Conservation (phyloP, 1,140 invertebrate species). For the Tyrophagus putrescentiae region DNA sequence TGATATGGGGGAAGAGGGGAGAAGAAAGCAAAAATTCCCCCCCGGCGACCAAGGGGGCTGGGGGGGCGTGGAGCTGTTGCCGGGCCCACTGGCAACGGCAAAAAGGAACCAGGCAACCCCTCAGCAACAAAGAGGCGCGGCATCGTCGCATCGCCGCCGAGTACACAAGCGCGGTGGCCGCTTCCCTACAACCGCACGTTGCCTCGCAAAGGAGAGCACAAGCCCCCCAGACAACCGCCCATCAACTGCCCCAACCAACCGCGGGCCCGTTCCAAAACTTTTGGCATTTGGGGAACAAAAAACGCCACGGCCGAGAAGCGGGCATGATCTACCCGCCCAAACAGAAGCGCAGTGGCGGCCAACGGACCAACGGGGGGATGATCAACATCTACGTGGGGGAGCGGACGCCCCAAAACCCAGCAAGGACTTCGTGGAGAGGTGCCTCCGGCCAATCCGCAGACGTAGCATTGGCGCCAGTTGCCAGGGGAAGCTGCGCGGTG, state of each 20-base stretch:
- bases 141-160: neutral
- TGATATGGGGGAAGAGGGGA: too few relatives aligned
- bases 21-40: neutral
- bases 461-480: neutral
- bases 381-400: neutral
- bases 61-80: neutral
- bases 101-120: neutral
- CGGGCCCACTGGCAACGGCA: neutral
- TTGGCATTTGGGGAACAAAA: constrained; percentile 6
- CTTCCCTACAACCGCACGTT: constrained; percentile 12
- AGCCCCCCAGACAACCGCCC: neutral
- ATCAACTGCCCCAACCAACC: constrained; percentile 8
- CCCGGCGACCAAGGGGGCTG: neutral
- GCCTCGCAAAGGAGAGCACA: neutral
- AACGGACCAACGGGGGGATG: too few relatives aligned
- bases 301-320: constrained; percentile 6
- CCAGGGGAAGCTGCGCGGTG: neutral
- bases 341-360: neutral
- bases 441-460: constrained; percentile 1
- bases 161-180: constrained; percentile 3
- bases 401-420: neutral
- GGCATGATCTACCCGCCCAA: constrained; percentile 1
- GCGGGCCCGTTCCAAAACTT: neutral
- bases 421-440: neutral
- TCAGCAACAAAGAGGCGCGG: neutral